Evolutionary conservation across 2,113 vertebrate genomes (phyloP), one percentile per base, ranked within the genome.

Genomic region (Siniperca knerii): DNA sequence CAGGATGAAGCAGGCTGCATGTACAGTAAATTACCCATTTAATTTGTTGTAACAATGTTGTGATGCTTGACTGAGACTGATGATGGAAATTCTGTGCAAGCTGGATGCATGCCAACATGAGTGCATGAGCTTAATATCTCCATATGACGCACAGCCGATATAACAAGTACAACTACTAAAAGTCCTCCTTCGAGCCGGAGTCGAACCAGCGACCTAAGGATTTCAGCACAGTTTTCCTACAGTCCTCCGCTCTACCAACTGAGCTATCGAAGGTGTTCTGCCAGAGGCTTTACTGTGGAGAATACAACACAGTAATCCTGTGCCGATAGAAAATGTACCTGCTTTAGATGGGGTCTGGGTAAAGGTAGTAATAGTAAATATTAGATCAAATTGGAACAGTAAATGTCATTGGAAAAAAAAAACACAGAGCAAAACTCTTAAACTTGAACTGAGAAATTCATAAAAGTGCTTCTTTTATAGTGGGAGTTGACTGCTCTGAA

Each of bases 241-340:
- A 96, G 95, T 96, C 94, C 96, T 96, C 96, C 87, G 52, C 95
- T 97, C 96, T 97, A 96, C 96, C 96, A 97, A 89, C 96, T 96
- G 95, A 97, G 96, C 96, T 95, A 96, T 96, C 95, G 90, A 97
- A 97, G 91, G 93, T 52, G 11, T 5, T 23, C 16, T 6, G 0
- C 29, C 29, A 29, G 29, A 29, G 29, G 29, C 29, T 61, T 4
- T 4, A 8, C 4, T 20, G 9, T 69, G 44, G 15, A 50, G 1
- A 20, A 4, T 11, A 3, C 25, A 44, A n/a, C 13, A 25, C 16
- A 33, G 20, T 25, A 11, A 42, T 69, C 44, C 25, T 29, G 42
- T 48, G 44, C n/a, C 10, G 9, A 25, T 48, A 9, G 42, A 73
- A 42, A 57, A 46, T 2, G 16, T 18, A 8, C 35, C 3, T 37